Conservation (phyloP, 1,140 invertebrate genomes). For the Dendrolimus kikuchii region DNA sequence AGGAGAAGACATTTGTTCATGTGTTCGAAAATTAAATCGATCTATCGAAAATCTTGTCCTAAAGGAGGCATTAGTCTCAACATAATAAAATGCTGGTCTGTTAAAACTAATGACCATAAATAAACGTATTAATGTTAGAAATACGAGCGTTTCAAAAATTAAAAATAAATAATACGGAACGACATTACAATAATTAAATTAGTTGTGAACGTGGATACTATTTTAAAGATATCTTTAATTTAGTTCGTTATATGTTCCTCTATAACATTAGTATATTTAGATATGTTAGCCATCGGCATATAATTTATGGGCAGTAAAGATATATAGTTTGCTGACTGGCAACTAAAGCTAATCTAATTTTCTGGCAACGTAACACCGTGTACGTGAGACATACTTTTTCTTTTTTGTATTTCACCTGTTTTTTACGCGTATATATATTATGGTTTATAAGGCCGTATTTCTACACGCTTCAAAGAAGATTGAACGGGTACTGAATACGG, state of each 20-base stretch:
- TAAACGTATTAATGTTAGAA: too few relatives aligned
- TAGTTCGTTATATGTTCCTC: constrained; percentile 2
- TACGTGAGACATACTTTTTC: constrained; percentile 29
- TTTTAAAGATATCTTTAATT: neutral
- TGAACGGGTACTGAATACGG: constrained; percentile 33
- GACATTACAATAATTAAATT: too few relatives aligned
- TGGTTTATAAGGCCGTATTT: constrained; percentile 40
- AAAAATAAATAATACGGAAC: too few relatives aligned
- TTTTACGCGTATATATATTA: constrained; percentile 35
- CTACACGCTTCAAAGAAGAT: constrained; percentile 33
- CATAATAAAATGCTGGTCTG: too few relatives aligned
- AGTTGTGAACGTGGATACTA: neutral
- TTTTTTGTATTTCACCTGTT: constrained; percentile 44
- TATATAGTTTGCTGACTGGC: constrained; percentile 32
- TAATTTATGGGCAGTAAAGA: constrained; percentile 28
- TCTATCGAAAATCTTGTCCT: too few relatives aligned
- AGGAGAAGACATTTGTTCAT: too few relatives aligned
- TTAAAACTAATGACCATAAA: too few relatives aligned
- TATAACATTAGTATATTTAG: constrained; percentile 19
- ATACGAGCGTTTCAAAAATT: too few relatives aligned
- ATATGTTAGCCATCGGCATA: constrained; percentile 22
- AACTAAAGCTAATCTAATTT: constrained; percentile 47
- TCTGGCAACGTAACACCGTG: constrained; percentile 43
- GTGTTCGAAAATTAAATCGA: too few relatives aligned
- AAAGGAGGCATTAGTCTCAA: too few relatives aligned